Conservation (phyloP, 2,888 invertebrate species). For the Lumbricus terrestris region DNA sequence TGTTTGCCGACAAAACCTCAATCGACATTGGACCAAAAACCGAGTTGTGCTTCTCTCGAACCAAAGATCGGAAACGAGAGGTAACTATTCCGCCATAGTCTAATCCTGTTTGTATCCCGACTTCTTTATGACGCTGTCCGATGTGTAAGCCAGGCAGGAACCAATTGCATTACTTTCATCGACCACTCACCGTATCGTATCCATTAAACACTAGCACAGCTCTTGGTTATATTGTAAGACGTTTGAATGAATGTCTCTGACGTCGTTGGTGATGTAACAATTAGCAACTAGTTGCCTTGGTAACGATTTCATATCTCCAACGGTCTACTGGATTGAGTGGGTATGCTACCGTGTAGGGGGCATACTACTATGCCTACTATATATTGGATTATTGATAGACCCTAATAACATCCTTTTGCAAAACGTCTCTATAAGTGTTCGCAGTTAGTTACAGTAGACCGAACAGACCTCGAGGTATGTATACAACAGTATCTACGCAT, state of each 20-base stretch:
- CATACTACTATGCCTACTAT: too few species aligned
- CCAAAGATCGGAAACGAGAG: background rate
- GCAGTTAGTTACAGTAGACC: too few species aligned
- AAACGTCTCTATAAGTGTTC: too few species aligned
- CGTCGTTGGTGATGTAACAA: conserved; percentile 3
- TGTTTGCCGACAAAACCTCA: background rate
- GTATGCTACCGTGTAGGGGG: too few species aligned
- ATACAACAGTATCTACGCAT: too few species aligned
- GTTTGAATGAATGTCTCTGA: background rate
- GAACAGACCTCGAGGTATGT: too few species aligned
- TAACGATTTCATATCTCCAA: background rate
- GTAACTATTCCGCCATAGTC: too few species aligned
- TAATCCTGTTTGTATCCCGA: background rate
- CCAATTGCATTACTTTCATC: background rate
- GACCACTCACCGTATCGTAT: background rate
- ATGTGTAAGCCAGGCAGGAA: background rate
- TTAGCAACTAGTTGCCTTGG: background rate
- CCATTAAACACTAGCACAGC: background rate
- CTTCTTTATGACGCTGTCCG: background rate
- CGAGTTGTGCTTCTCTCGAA: background rate
- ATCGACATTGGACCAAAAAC: background rate
- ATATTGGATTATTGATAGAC: too few species aligned
- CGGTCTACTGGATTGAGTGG: too few species aligned
- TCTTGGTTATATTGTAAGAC: background rate
- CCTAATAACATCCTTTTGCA: too few species aligned